A percentile compares a stretch with the other conserved stretches of the same genome.
Conservation (phyloP, 2,888 invertebrate species). For the Cerastis leucographa region DNA sequence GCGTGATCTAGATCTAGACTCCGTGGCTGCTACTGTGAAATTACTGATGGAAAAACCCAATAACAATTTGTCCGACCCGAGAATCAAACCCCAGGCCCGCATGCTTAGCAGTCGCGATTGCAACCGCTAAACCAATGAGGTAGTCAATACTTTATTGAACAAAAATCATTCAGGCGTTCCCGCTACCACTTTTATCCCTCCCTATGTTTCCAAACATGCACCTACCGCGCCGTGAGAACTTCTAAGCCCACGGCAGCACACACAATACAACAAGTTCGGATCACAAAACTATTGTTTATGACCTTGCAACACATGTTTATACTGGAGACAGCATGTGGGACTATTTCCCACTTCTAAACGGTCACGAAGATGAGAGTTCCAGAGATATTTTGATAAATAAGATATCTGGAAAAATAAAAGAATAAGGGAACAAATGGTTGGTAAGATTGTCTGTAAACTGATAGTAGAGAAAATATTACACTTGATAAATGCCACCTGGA, state of each 20-base stretch:
- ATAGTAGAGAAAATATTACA: neutral
- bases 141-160: neutral
- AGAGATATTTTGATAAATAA: neutral
- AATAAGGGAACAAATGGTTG: neutral
- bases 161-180: neutral
- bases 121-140: too few species aligned
- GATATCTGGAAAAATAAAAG: neutral
- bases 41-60: too few species aligned
- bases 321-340: conserved; percentile 49
- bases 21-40: too few species aligned
- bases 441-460: neutral
- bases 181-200: neutral
- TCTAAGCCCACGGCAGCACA: conserved; percentile 29
- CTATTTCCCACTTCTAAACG: conserved; percentile 45
- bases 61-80: too few species aligned
- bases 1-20: too few species aligned
- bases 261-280: conserved; percentile 34
- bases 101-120: too few species aligned
- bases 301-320: conserved; percentile 43
- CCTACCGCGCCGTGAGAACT: conserved; percentile 55
- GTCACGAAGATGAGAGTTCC: conserved; percentile 15
- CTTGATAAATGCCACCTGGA: neutral
- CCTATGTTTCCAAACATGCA: conserved; percentile 40
- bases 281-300: conserved; percentile 58
- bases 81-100: too few species aligned